Evolutionary conservation across 2,888 invertebrate genomes (phyloP).

Genomic region (Ganaspis brasiliensis): DNA sequence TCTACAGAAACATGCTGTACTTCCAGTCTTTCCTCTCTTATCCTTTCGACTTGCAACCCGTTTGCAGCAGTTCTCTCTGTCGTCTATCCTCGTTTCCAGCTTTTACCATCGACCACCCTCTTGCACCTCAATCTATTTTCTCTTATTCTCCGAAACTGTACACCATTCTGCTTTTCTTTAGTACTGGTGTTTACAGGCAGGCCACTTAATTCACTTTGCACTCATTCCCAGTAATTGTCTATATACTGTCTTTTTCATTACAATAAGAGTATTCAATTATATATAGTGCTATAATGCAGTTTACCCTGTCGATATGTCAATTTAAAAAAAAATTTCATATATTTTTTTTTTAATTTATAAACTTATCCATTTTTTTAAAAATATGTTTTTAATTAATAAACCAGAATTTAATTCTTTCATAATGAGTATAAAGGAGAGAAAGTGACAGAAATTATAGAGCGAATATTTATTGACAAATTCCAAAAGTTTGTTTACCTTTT

Average conservation of each 20-base stretch:
- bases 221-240: not conserved
- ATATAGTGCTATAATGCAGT: too few relatives aligned
- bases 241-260: not conserved
- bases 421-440: too few relatives aligned
- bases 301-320: too few relatives aligned
- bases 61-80: slow-evolving; percentile 45
- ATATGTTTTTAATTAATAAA: too few relatives aligned
- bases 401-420: too few relatives aligned
- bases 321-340: too few relatives aligned
- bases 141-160: slow-evolving; percentile 29
- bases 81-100: slow-evolving; percentile 47
- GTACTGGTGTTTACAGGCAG: slow-evolving; percentile 15
- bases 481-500: too few relatives aligned
- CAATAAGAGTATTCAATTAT: too few relatives aligned
- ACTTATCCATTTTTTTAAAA: too few relatives aligned
- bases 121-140: slow-evolving; percentile 11
- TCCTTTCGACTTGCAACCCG: slow-evolving; percentile 45
- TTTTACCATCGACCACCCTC: slow-evolving; percentile 37
- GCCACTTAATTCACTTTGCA: slow-evolving; percentile 41
- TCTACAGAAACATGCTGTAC: slow-evolving; percentile 31
- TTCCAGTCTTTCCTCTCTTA: slow-evolving; percentile 38
- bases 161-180: slow-evolving; percentile 32
- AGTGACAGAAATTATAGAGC: too few relatives aligned
- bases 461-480: too few relatives aligned
- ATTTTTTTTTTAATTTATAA: too few relatives aligned